Evolutionary conservation across 2,888 invertebrate genomes (phyloP), one percentile per base, ranked within the genome.

Genomic region (Hecatera dysodea): DNA sequence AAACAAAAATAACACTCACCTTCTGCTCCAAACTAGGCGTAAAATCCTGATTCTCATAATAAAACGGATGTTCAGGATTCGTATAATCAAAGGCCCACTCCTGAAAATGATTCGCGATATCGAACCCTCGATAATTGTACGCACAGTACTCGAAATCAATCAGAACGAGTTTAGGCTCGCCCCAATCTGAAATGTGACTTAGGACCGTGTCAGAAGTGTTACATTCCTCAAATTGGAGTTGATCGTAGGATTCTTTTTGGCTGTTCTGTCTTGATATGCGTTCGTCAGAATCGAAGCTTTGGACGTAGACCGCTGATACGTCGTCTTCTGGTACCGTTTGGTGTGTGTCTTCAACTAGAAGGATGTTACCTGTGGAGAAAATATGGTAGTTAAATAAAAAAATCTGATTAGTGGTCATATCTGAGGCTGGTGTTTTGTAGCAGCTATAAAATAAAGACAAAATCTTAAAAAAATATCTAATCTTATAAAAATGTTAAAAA

Each of bases 91-190:
- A 98, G 1, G 97, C 97, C 98, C 99, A 98, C 91, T 99, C 99
- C 78, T 98, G 96, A 91, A 99, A 99, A 89, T 99, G 99, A 93
- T 99, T 99, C 5, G 99, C 99, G 62, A 99, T 95, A 92, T 99
- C 99, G 92, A 99, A 99, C 0, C 98, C 99, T 63, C 99, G 96
- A 90, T 95, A 88, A 90, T 99, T 99, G 93, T 99, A 99, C 0
- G 99, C 98, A 92, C 99, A 99, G 90, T 99, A 99, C 93, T 99
- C 99, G 90, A 98, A 99, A 91, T 99, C 99, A 88, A 98, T 98
- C 39, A 98, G 96, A 22, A 98, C 97, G 44, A 98, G 93, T 79
- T 97, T 97, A 0, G 97, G 97, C 65, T 97, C 96, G 0, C 95
- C 95, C 1, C 87, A 90, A 66, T 96, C 95, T 0, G 95, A 95